phyloP scores from a whole-genome alignment of 2,888 invertebrate genomes.

The Andrena flavipes region DNA sequence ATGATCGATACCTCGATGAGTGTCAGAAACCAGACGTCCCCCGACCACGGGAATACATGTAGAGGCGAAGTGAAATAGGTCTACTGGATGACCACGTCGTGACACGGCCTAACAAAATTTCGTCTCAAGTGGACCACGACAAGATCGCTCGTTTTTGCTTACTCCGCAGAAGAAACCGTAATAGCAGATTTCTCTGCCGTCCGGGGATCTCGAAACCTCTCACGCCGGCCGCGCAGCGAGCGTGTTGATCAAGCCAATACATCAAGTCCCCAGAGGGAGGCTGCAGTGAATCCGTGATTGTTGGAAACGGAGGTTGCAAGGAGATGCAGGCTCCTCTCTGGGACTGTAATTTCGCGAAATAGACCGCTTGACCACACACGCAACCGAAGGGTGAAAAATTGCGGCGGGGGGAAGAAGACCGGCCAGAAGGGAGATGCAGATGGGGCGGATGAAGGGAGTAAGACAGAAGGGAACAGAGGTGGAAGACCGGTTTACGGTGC shows the following conservation, averaged over 20 bases:
- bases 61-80: background rate
- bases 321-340: slow-evolving; percentile 26
- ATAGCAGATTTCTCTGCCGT: slow-evolving; percentile 17
- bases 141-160: background rate
- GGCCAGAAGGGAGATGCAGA: background rate
- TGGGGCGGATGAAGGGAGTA: background rate
- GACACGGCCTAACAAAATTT: background rate
- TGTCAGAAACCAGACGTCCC: background rate
- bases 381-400: background rate
- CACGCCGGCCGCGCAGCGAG: background rate
- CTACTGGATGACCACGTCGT: background rate
- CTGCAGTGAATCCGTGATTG: slow-evolving; percentile 44
- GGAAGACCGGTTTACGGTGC: slow-evolving; percentile 43
- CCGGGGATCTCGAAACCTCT: background rate
- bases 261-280: slow-evolving; percentile 37
- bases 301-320: slow-evolving; percentile 26
- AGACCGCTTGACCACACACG: slow-evolving; percentile 40
- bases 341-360: slow-evolving; percentile 63
- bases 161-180: background rate
- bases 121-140: slow-evolving; percentile 6
- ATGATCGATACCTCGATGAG: background rate
- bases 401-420: background rate
- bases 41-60: background rate
- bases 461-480: slow-evolving; percentile 7
- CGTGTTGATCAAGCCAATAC: slow-evolving; percentile 35